Evolutionary conservation across 2,113 vertebrate genomes (phyloP).

Genomic region (Dromaius novaehollandiae): DNA sequence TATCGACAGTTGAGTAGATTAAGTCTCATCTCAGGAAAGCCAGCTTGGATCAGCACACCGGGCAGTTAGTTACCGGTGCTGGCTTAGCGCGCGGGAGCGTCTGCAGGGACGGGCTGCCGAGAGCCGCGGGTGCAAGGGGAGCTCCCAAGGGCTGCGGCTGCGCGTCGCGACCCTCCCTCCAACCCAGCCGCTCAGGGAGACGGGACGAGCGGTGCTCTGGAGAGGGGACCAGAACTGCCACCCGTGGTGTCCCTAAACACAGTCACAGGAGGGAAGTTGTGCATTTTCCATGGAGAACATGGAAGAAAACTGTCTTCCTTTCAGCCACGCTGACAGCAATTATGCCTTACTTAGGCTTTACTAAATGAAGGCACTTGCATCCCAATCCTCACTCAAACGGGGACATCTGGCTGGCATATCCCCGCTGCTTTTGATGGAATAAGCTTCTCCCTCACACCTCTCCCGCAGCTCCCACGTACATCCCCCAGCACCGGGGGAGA

Average conservation of each 20-base stretch:
- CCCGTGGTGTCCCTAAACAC: not conserved
- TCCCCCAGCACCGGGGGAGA: not conserved
- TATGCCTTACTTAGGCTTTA: not conserved
- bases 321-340: not conserved
- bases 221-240: not conserved
- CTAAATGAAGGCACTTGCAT: not conserved
- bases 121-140: not conserved
- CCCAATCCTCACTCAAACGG: not conserved
- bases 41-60: not conserved
- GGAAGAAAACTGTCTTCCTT: not conserved
- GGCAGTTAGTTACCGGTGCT: not conserved
- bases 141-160: not conserved
- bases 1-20: not conserved
- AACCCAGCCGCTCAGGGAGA: not conserved
- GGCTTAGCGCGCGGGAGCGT: not conserved
- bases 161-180: not conserved
- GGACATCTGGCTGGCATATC: not conserved
- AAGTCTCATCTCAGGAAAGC: not conserved
- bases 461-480: accelerated
- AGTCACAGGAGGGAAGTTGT: not conserved
- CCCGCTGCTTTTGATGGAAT: not conserved
- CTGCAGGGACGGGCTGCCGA: not conserved
- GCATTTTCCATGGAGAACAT: not conserved
- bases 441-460: not conserved
- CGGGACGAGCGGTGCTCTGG: not conserved